Base-by-base conservation (phyloP, 2,888 invertebrate genomes). In the Pollenia labialis region DNA sequence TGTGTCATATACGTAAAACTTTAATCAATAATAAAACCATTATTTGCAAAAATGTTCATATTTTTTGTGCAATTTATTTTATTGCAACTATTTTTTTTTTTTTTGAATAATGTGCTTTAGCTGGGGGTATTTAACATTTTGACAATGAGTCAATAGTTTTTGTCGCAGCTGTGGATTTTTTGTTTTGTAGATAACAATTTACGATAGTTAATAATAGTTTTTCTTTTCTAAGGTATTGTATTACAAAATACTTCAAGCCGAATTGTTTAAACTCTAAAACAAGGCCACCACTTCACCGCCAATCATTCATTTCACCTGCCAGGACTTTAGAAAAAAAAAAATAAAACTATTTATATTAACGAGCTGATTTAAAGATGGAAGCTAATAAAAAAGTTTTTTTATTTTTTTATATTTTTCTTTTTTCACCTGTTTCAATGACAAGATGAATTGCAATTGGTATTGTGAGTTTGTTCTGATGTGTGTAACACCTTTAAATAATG, bases 1-100 rank as follows among this genome's bases (percentile, higher is more conserved):
- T 7, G 14, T 74, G 58, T 74, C 60, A n/a, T 32, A 18, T 42
- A 62, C 12, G 16, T 16, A 0, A 18, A 75, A 75, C 50, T 40
- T 40, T 60, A 68, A 77, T 77, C 77, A 66, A 77, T 77, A 77
- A 66, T 56, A 56, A 68, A 66, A 77, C 54, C 77, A 77, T 77
- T 77, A 68, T 68, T 68, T 77, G 16, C 11, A 40, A 60, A 12
- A 77, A 56, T 77, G 48, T 77, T 46, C 44, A 54, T 46, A 46
- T 69, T 68, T 68, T 32, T 40, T 11, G 7, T 44, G 11, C 18
- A 54, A 54, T 68, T 68, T 52, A 16, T 50, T 69, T 40, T 40
- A n/a, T 16, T 11, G 2, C 9, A 52, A 68, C 40, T 42, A 11
- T 52, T 40, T 68, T 32, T 32, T 16, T 48, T 11, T 40, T 32